These are phyloP conservation scores for Geothlypis trichas DNA, from an alignment of 2,113 vertebrate genomes.

Conservation along the genomic window DNA sequence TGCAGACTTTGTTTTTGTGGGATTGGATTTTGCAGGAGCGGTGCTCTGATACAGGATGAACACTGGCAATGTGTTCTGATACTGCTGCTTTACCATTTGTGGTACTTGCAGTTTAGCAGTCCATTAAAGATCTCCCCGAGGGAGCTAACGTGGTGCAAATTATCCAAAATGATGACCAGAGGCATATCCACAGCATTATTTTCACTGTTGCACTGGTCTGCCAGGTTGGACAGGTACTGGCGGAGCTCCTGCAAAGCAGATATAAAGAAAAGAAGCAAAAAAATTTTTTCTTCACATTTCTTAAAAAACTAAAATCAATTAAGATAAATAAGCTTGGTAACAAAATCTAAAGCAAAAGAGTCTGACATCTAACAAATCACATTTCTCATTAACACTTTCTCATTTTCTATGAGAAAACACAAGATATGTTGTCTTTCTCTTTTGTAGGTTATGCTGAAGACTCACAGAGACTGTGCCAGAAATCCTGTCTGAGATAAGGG, in stretches of 20 bases:
- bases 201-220: conserved; percentile 89
- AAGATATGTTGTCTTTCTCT: not conserved
- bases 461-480: not conserved
- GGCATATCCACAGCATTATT: conserved; percentile 83
- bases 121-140: conserved; percentile 97
- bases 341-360: not conserved
- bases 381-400: too few species aligned
- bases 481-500: not conserved
- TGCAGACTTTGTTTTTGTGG: not conserved
- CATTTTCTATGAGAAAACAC: not conserved
- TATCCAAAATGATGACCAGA: conserved; percentile 94
- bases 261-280: not conserved
- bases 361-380: not conserved
- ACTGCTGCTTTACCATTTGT: conserved; percentile 82
- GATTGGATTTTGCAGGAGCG: not conserved
- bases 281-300: not conserved
- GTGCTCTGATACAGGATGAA: not conserved
- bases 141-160: conserved; percentile 93
- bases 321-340: not conserved
- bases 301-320: not conserved
- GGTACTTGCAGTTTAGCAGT: conserved; percentile 93
- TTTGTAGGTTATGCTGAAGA: not conserved
- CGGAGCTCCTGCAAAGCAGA: conserved; percentile 83
- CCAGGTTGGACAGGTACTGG: conserved; percentile 92
- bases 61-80: not conserved